Evolutionary conservation across 2,888 invertebrate species (phyloP).

Genomic region (Leucophenga maculata): DNA sequence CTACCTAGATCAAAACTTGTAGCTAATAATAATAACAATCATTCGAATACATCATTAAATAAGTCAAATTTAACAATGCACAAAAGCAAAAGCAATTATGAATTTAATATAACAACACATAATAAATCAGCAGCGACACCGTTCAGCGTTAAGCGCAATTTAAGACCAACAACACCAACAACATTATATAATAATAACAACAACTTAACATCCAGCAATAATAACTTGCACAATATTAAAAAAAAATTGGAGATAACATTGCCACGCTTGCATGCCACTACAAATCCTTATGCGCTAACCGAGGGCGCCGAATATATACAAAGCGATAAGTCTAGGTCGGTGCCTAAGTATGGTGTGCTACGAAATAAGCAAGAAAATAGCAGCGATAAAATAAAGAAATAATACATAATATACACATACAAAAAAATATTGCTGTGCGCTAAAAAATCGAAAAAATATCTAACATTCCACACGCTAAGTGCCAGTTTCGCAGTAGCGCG

Average conservation of each 20-base stretch:
- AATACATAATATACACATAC: neutral
- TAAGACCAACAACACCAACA: constrained; percentile 33
- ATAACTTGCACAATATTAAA: constrained; percentile 47
- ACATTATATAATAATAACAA: constrained; percentile 25
- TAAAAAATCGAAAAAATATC: no score
- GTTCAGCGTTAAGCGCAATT: constrained; percentile 28
- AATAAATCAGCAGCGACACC: constrained; percentile 30
- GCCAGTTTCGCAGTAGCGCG: no score
- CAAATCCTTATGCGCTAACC: constrained; percentile 75
- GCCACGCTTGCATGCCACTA: constrained; percentile 75
- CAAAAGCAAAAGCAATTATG: constrained; percentile 58
- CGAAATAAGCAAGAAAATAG: neutral
- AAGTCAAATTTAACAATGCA: constrained; percentile 48
- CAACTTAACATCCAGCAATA: constrained; percentile 32
- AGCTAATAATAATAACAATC: constrained; percentile 12
- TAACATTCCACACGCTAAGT: no score
- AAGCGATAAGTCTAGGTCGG: constrained; percentile 57
- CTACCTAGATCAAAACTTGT: constrained; percentile 44
- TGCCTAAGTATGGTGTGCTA: neutral
- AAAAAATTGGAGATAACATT: constrained; percentile 74
- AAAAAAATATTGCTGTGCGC: no score
- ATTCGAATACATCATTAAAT: constrained; percentile 20
- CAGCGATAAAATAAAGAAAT: neutral
- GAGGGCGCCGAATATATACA: constrained; percentile 70
- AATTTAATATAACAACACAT: constrained; percentile 40